A percentile compares a stretch with the other conserved stretches of the same genome.
These are phyloP conservation scores for Ptyas mucosa DNA, from an alignment of 2,113 vertebrate genomes.

Conservation along the genomic window DNA sequence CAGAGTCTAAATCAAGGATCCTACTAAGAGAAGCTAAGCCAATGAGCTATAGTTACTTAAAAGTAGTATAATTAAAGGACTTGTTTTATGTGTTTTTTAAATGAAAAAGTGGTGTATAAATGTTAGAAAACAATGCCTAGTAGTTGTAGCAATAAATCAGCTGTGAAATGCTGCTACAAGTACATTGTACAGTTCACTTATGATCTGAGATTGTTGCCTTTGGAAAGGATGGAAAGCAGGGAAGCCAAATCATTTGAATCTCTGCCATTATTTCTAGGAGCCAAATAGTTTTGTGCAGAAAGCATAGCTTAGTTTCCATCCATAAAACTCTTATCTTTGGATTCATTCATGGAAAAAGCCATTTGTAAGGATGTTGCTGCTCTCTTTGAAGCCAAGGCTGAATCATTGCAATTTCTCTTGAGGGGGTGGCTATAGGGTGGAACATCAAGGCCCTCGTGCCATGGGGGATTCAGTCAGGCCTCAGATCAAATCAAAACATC, in stretches of 20 bases:
- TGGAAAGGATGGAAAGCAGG: slow-evolving; percentile 4
- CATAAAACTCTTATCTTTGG: slow-evolving; percentile 46
- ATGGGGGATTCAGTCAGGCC: slow-evolving; percentile 14
- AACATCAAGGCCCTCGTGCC: neutral
- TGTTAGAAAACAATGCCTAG: neutral
- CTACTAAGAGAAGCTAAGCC: neutral
- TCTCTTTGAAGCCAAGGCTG: slow-evolving; percentile 32
- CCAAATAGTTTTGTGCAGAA: slow-evolving; percentile 1
- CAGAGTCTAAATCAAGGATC: neutral
- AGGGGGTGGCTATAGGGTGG: neutral
- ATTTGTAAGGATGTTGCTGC: slow-evolving; percentile 36
- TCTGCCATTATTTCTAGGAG: neutral
- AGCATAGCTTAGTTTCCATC: slow-evolving; percentile 32
- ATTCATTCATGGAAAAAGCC: slow-evolving; percentile 46
- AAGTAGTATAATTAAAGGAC: neutral
- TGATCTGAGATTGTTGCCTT: slow-evolving; percentile 14
- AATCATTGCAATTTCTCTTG: neutral
- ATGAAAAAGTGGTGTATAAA: neutral
- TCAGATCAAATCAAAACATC: neutral
- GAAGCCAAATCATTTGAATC: slow-evolving; percentile 15
- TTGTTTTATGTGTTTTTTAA: neutral
- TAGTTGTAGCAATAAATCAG: neutral
- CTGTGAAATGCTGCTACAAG: neutral
- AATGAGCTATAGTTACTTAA: neutral
- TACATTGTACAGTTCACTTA: neutral